phyloP scores from a whole-genome alignment of 2,888 invertebrate genomes.

The Drosophila falleni region DNA sequence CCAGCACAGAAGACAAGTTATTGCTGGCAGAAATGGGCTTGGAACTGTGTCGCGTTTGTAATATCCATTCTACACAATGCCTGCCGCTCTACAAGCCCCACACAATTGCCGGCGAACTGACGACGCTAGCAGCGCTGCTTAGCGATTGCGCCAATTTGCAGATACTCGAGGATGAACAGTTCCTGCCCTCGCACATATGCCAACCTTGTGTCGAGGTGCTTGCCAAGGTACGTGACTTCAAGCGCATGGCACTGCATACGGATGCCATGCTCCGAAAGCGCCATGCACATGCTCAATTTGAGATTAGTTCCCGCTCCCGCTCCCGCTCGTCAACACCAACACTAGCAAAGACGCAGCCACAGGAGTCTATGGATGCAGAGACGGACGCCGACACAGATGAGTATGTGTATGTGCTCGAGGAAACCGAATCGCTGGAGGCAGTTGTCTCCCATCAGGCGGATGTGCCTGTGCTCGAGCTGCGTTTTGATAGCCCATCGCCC shows the following conservation, averaged over 20 bases:
- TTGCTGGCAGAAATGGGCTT: conserved; percentile 21
- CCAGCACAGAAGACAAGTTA: conserved; percentile 13
- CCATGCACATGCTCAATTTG: conserved; percentile 23
- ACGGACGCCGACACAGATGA: conserved; percentile 35
- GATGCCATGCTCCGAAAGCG: conserved; percentile 73
- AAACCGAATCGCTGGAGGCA: conserved; percentile 15
- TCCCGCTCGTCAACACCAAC: background rate
- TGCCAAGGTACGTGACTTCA: conserved; percentile 73
- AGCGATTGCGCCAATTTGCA: conserved; percentile 70
- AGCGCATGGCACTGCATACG: conserved; percentile 72
- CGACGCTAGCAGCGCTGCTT: conserved; percentile 80
- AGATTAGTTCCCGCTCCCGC: conserved; percentile 2
- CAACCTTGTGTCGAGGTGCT: conserved; percentile 69
- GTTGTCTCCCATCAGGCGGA: conserved; percentile 1
- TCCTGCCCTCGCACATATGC: conserved; percentile 80
- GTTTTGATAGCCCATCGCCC: conserved; percentile 26
- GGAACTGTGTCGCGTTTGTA: conserved; percentile 81
- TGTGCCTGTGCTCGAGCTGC: conserved; percentile 28
- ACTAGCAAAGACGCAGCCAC: background rate
- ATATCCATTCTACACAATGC: conserved; percentile 67
- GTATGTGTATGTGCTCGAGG: conserved; percentile 41
- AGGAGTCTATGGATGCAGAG: conserved; percentile 19
- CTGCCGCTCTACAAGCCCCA: conserved; percentile 74
- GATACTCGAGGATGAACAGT: conserved; percentile 67
- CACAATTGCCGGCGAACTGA: conserved; percentile 76